Base-by-base conservation (phyloP, 2,797 vertebrate genomes). In the Ctenosaura bakeri region DNA sequence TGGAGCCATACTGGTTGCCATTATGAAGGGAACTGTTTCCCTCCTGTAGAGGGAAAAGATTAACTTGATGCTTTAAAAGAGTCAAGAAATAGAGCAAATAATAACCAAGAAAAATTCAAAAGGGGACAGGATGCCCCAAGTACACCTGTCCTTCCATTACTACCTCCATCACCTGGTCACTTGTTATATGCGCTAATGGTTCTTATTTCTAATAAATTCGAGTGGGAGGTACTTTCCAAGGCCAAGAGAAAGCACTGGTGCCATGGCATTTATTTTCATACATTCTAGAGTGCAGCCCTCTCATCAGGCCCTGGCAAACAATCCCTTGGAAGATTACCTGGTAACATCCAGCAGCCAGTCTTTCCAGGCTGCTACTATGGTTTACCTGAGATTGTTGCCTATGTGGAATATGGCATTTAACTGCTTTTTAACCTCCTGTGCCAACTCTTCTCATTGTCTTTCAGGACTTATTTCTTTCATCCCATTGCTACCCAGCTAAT, bases 381-480 rank as follows among this genome's bases (percentile, higher is more conserved):
- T 38, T 16, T 24, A 88, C 14, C 46, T 52, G 26, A 24, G 4
- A 29, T 84, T 4, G 16, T 50, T 64, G 16, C 14, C 24, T 29
- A 62, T 62, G 50, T 22, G 2, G 12, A 1, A 6, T 46, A 20
- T 50, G 10, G 24, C 26, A 38, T 88, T 59, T 20, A 82, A 73
- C 26, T 32, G 66, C 66, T 71, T 82, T 64, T 59, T 52, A 46
- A 10, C 16, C 56, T 87, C 35, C 64, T 79, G 42, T 66, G 20
- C 56, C 38, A 26, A 2, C 13, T 80, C 32, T 66, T n/a, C 1
- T 66, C 32, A 3, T 38, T 0, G 88, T 59, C 50, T 91, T 93
- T 29, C 84, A 83, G 93, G 81, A 79, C 10, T 88, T 38, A 29
- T 82, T 82, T 26, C 2, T 88, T 9, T 46, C n/a, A 26, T 59